These are phyloP conservation scores for Andrena dorsata DNA, from an alignment of 2,888 invertebrate species.

Conservation along the genomic window DNA sequence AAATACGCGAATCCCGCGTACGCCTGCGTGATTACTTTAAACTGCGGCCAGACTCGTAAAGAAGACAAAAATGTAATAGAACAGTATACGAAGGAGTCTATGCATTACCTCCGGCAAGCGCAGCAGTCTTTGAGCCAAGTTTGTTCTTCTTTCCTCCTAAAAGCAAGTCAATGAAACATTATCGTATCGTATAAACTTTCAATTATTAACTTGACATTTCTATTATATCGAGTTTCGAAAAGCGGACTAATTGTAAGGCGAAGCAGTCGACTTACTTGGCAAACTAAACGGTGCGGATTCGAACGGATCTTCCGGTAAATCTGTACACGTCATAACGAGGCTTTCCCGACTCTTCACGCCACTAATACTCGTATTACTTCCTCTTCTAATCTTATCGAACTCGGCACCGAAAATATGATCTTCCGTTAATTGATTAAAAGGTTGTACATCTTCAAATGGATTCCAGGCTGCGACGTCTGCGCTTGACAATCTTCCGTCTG, in stretches of 20 bases:
- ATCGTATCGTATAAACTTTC: neutral
- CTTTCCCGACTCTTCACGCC: slow-evolving; percentile 90
- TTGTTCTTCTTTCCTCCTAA: slow-evolving; percentile 84
- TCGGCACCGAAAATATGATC: slow-evolving; percentile 94
- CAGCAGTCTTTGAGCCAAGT: slow-evolving; percentile 82
- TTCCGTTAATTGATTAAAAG: slow-evolving; percentile 91
- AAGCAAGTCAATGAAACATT: slow-evolving; percentile 19
- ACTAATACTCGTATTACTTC: slow-evolving; percentile 91
- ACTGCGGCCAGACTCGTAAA: slow-evolving; percentile 47
- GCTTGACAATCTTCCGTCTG: slow-evolving; percentile 84
- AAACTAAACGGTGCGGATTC: slow-evolving; percentile 93
- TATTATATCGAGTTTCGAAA: neutral
- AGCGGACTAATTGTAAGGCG: neutral
- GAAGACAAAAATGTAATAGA: slow-evolving; percentile 54
- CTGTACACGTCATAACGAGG: slow-evolving; percentile 88
- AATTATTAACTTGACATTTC: neutral
- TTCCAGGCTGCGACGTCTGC: slow-evolving; percentile 92
- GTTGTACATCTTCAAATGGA: slow-evolving; percentile 91
- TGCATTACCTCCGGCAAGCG: slow-evolving; percentile 85
- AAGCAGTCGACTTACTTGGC: slow-evolving; percentile 86
- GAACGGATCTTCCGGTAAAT: slow-evolving; percentile 90
- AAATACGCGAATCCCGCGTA: slow-evolving; percentile 26
- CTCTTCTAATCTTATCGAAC: slow-evolving; percentile 92
- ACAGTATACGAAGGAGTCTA: slow-evolving; percentile 79
- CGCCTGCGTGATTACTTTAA: slow-evolving; percentile 18